Evolutionary conservation across 2,113 vertebrate species (phyloP).

Genomic region (Saguinus imperator): DNA sequence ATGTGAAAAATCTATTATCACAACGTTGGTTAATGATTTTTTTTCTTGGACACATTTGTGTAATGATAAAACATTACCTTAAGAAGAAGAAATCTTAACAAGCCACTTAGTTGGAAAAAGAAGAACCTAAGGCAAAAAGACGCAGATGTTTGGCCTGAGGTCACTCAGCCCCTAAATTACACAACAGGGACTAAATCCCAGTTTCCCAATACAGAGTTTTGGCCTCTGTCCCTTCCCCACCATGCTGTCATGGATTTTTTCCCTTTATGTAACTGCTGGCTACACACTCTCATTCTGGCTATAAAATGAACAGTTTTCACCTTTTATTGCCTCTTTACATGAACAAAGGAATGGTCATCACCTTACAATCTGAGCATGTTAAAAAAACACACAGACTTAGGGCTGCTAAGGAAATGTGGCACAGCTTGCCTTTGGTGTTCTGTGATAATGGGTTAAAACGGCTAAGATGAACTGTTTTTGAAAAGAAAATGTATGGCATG

Average conservation of each 20-base stretch:
- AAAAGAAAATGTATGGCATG: neutral
- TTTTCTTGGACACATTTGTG: neutral
- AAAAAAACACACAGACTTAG: neutral
- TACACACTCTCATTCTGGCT: neutral
- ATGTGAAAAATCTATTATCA: neutral
- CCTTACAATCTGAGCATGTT: neutral
- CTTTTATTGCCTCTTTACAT: neutral
- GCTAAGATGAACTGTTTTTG: neutral
- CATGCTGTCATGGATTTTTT: neutral
- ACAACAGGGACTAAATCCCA: neutral
- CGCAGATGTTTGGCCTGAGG: neutral
- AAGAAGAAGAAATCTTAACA: neutral
- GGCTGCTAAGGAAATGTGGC: neutral
- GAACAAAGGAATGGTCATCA: neutral
- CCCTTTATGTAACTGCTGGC: neutral
- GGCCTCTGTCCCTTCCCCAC: neutral
- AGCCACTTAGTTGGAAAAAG: neutral
- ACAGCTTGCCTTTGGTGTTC: neutral
- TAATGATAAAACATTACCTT: neutral
- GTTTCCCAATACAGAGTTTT: neutral
- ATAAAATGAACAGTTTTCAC: neutral
- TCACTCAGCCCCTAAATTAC: neutral
- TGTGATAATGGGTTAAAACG: neutral
- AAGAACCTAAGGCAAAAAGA: neutral
- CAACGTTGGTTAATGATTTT: neutral